Evolutionary conservation across 23 tunicate genomes (phyloP).

Genomic region (Aplidium turbinatum): DNA sequence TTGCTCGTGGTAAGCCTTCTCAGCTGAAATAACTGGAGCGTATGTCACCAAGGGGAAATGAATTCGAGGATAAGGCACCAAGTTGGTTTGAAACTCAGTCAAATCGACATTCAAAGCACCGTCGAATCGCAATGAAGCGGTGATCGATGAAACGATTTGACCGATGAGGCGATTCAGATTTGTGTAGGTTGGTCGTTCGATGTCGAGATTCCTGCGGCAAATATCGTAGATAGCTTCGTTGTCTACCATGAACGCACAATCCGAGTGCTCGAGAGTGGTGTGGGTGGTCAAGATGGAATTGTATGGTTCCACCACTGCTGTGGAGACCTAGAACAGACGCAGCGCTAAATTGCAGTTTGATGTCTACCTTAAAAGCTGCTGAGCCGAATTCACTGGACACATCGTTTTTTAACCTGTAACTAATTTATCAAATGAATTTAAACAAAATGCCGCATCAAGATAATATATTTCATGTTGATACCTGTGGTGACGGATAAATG

Average conservation of each 20-base stretch:
- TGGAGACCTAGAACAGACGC: slow-evolving; percentile 44
- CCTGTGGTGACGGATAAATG: slow-evolving; percentile 60
- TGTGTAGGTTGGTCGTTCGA: slow-evolving; percentile 73
- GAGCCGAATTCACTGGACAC: too few species aligned
- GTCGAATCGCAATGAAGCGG: slow-evolving; percentile 56
- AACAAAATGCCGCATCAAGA: background rate
- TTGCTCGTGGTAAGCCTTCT: slow-evolving; percentile 97
- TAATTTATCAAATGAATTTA: background rate
- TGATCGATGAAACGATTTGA: slow-evolving; percentile 63
- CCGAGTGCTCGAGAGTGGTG: slow-evolving; percentile 68
- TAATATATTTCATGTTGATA: background rate
- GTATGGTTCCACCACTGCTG: slow-evolving; percentile 76
- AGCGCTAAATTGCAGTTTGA: too few species aligned
- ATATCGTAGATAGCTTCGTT: slow-evolving; percentile 95
- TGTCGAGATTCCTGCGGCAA: slow-evolving; percentile 64
- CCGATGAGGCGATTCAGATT: slow-evolving; percentile 73
- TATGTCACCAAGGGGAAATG: slow-evolving; percentile 97
- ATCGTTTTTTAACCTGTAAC: background rate
- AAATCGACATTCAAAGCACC: slow-evolving; percentile 61
- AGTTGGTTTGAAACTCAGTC: slow-evolving; percentile 68
- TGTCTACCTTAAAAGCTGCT: background rate
- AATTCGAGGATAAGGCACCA: slow-evolving; percentile 92
- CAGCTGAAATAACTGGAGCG: slow-evolving; percentile 98
- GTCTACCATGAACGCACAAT: slow-evolving; percentile 77
- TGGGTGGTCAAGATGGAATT: slow-evolving; percentile 50